These are phyloP conservation scores for Acronicta aceris DNA, from an alignment of 2,888 invertebrate genomes.

Conservation along the genomic window DNA sequence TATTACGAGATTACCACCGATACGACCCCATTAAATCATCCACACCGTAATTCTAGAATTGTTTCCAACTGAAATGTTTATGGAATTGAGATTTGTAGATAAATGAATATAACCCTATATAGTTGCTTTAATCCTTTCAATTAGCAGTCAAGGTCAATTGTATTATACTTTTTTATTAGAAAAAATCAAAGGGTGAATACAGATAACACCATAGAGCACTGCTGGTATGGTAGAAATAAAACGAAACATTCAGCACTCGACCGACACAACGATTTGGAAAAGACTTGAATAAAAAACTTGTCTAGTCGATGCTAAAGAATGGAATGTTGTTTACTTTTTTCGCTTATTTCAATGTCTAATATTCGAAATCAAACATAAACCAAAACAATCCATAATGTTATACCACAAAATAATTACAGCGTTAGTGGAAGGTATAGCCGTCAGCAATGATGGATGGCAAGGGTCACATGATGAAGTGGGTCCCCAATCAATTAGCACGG, in stretches of 20 bases:
- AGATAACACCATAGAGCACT: too few species aligned
- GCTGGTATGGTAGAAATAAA: too few species aligned
- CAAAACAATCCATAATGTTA: slow-evolving; percentile 7
- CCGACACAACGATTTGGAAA: too few species aligned
- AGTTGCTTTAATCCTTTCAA: slow-evolving; percentile 19
- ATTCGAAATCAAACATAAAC: neutral
- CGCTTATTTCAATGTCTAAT: too few species aligned
- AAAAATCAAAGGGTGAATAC: too few species aligned
- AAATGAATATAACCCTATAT: too few species aligned
- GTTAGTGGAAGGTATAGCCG: slow-evolving; percentile 19
- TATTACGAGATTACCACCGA: slow-evolving; percentile 82
- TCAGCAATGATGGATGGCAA: slow-evolving; percentile 71
- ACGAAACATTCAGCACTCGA: too few species aligned
- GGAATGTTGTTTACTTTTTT: too few species aligned
- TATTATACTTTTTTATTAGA: too few species aligned
- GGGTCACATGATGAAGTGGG: slow-evolving; percentile 77
- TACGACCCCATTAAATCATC: slow-evolving; percentile 78
- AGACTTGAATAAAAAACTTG: too few species aligned
- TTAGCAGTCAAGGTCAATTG: neutral
- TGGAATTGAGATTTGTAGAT: slow-evolving; percentile 33
- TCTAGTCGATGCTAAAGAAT: too few species aligned
- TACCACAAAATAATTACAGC: slow-evolving; percentile 26
- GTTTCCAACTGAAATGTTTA: slow-evolving; percentile 47
- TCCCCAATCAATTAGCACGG: slow-evolving; percentile 68
- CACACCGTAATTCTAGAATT: slow-evolving; percentile 47